Evolutionary conservation across 2,113 vertebrate genomes (phyloP).

Genomic region (Anguilla japonica): DNA sequence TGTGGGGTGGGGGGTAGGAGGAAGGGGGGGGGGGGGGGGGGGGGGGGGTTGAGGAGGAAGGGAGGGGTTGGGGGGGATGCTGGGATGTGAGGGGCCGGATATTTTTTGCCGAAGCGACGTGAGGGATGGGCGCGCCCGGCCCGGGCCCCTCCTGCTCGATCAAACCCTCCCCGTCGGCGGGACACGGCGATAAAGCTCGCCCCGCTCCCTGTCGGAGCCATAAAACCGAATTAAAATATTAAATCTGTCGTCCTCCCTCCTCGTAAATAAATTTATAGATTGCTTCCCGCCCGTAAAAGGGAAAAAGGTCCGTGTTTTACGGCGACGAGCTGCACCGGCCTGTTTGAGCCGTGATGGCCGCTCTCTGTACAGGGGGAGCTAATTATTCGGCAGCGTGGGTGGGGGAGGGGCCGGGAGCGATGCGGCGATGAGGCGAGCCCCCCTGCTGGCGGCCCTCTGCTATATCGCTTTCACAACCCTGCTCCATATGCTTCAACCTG

Average conservation of each 20-base stretch:
- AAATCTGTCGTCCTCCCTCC: constrained; percentile 72
- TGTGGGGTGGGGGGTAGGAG: constrained; percentile 34
- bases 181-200: constrained; percentile 61
- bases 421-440: background rate
- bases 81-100: constrained; percentile 47
- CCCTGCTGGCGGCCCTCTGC: background rate
- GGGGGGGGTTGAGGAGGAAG: constrained; percentile 30
- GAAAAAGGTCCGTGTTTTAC: constrained; percentile 64
- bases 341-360: constrained; percentile 52
- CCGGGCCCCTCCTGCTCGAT: constrained; percentile 42
- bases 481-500: background rate
- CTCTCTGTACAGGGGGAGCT: constrained; percentile 49
- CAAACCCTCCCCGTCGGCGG: constrained; percentile 35
- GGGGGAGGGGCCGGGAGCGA: background rate
- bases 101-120: constrained; percentile 50
- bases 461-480: background rate
- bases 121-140: constrained; percentile 47
- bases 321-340: constrained; percentile 44
- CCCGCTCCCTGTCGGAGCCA: constrained; percentile 59
- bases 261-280: constrained; percentile 74
- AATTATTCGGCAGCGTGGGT: constrained; percentile 53
- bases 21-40: constrained; percentile 35
- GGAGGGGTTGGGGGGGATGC: constrained; percentile 43
- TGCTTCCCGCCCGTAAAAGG: constrained; percentile 67
- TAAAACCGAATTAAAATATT: constrained; percentile 81